Conservation (phyloP, 1,140 invertebrate genomes). For the Drosophila guanche region DNA sequence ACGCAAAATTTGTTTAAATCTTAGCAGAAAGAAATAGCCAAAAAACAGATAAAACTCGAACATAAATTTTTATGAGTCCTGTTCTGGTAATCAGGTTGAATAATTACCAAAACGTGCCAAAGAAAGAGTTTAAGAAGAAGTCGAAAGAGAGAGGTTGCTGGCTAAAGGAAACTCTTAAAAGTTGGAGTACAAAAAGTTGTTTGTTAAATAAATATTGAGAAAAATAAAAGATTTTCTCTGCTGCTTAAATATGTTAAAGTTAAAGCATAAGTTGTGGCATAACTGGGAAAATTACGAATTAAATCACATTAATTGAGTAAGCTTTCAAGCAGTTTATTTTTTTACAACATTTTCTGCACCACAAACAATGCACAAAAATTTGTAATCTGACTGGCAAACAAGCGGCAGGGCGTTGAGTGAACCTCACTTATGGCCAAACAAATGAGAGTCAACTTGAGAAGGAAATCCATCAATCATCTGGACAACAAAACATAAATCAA, state of each 20-base stretch:
- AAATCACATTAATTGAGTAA: no score
- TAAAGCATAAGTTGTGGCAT: no score
- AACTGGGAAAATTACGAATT: no score
- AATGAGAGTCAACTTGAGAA: slow-evolving; percentile 30
- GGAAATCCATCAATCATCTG: slow-evolving; percentile 68
- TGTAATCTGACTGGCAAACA: slow-evolving; percentile 52
- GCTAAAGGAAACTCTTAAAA: no score
- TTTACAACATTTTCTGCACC: background rate
- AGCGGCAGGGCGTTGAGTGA: background rate
- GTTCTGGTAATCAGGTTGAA: slow-evolving; percentile 70
- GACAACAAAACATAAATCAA: slow-evolving; percentile 74
- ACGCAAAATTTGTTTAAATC: slow-evolving; percentile 70
- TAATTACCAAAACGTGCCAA: slow-evolving; percentile 70
- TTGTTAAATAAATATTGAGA: background rate
- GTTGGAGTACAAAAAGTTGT: background rate
- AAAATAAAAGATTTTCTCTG: background rate
- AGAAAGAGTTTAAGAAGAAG: slow-evolving; percentile 2
- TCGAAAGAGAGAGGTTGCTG: no score
- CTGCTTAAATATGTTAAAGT: no score
- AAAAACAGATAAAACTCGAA: slow-evolving; percentile 63
- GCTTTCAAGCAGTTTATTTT: background rate
- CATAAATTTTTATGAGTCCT: slow-evolving; percentile 64
- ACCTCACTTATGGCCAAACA: slow-evolving; percentile 38
- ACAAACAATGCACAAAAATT: slow-evolving; percentile 19
- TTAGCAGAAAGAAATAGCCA: slow-evolving; percentile 55